phyloP scores from a whole-genome alignment of 2,888 invertebrate genomes.

The Rhorus exstirpatorius region DNA sequence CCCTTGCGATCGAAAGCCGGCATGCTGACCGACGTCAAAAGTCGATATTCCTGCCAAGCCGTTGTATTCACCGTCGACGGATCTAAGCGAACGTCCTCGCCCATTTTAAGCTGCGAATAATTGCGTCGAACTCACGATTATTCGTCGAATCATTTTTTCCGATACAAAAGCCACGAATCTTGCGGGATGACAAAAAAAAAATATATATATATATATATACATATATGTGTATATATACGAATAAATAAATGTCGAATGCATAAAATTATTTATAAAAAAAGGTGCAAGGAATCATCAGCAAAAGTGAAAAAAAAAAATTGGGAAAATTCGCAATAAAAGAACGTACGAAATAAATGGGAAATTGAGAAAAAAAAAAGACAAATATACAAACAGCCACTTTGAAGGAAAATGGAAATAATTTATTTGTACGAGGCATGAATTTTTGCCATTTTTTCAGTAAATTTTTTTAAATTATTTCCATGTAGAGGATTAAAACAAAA shows the following conservation, averaged over 20 bases:
- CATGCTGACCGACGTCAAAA: constrained; percentile 96
- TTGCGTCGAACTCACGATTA: constrained; percentile 15
- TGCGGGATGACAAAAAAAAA: constrained; percentile 42
- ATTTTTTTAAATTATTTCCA: too few relatives aligned
- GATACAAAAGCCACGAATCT: constrained; percentile 34
- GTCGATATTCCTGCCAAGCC: constrained; percentile 87
- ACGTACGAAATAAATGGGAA: too few relatives aligned
- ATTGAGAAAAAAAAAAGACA: too few relatives aligned
- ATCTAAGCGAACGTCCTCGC: constrained; percentile 76
- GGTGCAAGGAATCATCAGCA: too few relatives aligned
- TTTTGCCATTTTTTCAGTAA: too few relatives aligned
- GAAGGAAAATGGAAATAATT: too few relatives aligned
- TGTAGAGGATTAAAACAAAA: too few relatives aligned
- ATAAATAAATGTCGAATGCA: constrained; percentile 22
- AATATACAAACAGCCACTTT: too few relatives aligned
- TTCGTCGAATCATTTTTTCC: background rate
- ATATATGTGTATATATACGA: too few relatives aligned
- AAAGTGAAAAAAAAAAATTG: too few relatives aligned
- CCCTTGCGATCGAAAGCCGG: constrained; percentile 95
- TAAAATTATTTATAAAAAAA: constrained; percentile 3
- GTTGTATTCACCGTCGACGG: constrained; percentile 75
- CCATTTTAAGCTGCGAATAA: constrained; percentile 73
- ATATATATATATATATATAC: too few relatives aligned
- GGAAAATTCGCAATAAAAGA: background rate
- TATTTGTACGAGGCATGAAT: too few relatives aligned